Evolutionary conservation across 1,140 invertebrate genomes (phyloP), one percentile per base, ranked within the genome.

Genomic region (Ganaspis sp.): DNA sequence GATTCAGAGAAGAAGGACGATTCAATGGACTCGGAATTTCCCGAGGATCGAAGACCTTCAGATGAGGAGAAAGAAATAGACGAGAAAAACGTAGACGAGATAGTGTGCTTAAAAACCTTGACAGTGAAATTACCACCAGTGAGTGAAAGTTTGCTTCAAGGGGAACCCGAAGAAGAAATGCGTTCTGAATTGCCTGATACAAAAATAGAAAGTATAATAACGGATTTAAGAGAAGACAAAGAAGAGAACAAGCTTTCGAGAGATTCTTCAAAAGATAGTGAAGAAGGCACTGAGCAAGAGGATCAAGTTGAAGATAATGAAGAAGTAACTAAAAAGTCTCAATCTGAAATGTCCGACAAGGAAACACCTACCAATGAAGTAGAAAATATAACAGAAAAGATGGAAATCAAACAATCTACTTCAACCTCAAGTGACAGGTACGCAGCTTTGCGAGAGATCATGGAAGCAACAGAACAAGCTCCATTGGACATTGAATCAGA

Each of bases 1-100:
- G 78, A 71, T 86, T 95, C 70, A 85, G 95, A 42, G 49, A 79
- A 80, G 23, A 77, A 80, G 40, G 80, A 81, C 37, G 92, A 42
- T 71, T 37, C 90, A 78, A 92, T 91, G 75, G 90, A 75, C 75
- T 78, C 82, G 64, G 83, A 84, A 15, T 79, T 74, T 29, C 78
- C 82, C 64, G 79, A 81, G 69, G 77, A 85, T 76, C 40, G 76
- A 80, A 42, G 80, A 81, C 38, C 23, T 9, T 23, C 72, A 1
- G 83, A 85, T 19, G 84, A 86, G 15, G 86, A 82, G 23, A 89
- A 91, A 42, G 83, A 88, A 72, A 53, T 23, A 17, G 84, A 87
- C 71, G 83, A 86, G 17, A 70, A 70, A 8, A 70, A 81, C 26
- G 81, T 82, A 37, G 84, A 71, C 82, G 87, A 75, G 73, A 84